Evolutionary conservation across 2,888 invertebrate genomes (phyloP).

Genomic region (Drosophila prostipennis): DNA sequence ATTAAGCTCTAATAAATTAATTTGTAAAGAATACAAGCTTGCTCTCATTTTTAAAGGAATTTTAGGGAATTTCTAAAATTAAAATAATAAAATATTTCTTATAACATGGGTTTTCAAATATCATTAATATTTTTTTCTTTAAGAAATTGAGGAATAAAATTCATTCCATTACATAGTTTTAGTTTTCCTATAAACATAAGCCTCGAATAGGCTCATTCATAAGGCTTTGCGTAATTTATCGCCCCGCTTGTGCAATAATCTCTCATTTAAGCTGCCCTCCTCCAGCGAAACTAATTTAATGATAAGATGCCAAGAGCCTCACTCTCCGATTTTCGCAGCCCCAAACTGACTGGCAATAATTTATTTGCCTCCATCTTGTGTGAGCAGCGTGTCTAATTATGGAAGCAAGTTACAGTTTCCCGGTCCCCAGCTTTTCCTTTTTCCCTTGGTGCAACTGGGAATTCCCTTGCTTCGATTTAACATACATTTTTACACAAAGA

Average conservation of each 20-base stretch:
- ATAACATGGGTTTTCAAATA: no score
- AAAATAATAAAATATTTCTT: no score
- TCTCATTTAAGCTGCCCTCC: constrained; percentile 62
- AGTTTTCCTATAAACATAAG: constrained; percentile 14
- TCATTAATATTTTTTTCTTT: no score
- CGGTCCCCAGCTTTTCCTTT: constrained; percentile 8
- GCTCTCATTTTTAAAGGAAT: no score
- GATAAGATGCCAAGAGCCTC: constrained; percentile 51
- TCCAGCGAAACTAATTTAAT: constrained; percentile 70
- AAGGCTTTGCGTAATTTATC: constrained; percentile 73
- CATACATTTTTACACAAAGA: neutral
- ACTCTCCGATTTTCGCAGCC: neutral
- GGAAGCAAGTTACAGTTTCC: constrained; percentile 34
- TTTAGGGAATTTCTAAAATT: no score
- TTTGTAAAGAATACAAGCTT: no score
- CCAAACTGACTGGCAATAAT: constrained; percentile 46
- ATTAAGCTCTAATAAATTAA: no score
- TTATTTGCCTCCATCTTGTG: constrained; percentile 49
- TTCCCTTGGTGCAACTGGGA: constrained; percentile 17
- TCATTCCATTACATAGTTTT: neutral
- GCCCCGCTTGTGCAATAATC: constrained; percentile 66
- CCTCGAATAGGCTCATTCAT: constrained; percentile 60
- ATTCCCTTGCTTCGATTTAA: constrained; percentile 13
- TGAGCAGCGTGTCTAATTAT: constrained; percentile 70
- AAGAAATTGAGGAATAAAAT: no score